Base-by-base conservation (phyloP, 2,797 vertebrate species). In the Cephalopachus bancanus region DNA sequence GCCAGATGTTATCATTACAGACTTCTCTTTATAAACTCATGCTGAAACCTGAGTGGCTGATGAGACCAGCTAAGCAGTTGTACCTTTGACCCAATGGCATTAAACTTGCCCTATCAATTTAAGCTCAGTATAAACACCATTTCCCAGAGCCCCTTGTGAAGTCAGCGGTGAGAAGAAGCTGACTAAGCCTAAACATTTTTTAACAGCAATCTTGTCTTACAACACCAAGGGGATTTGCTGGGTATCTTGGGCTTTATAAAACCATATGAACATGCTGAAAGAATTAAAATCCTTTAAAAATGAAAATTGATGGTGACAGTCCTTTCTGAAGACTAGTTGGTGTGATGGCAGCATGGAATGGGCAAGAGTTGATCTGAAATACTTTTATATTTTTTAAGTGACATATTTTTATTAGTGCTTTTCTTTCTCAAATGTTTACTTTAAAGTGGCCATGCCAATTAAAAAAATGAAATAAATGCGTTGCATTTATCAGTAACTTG, bases 61-160 rank as follows among this genome's bases (percentile, higher is more conserved):
- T 99, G 99, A 99, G 99, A 98, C 98, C 97, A 97, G 99, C 98
- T 99, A 99, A 99, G 99, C 99, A 99, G 99, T 99, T 99, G 99
- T 99, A 99, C 99, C 99, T 99, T 98, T 99, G 99, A 99, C 99
- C 99, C 83, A 97, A 98, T 98, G 98, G 98, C 98, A 99, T 99
- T 99, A 99, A 99, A 99, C 98, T 98, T 99, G 99, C 99, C 99
- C 98, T 99, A 99, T 99, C 99, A 99, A 99, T 99, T 99, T 99
- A 98, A 98, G 98, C 98, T 99, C 98, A 99, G 98, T 98, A 98
- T 99, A 99, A 99, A 99, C 99, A 99, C 98, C 97, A 98, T 99
- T 99, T 99, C 98, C 99, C 99, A 99, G 98, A 98, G 98, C 99
- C 98, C 98, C 99, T 98, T 97, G 97, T 98, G 98, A 98, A 98